Evolutionary conservation across 2,797 vertebrate species (phyloP), one percentile per base, ranked within the genome.

Genomic region (Acipenser ruthenus): DNA sequence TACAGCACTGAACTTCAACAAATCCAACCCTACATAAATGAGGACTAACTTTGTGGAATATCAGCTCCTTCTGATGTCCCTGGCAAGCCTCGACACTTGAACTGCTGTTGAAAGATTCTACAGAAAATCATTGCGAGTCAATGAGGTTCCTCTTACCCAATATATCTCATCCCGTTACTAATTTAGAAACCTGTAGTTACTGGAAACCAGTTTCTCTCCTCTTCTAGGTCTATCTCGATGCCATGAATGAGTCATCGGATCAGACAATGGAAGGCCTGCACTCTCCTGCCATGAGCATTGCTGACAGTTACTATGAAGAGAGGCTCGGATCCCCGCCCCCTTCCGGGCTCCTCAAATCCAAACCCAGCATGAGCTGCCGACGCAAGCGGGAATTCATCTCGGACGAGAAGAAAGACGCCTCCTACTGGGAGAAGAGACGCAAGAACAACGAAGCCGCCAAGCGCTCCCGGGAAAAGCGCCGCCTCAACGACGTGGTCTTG

Each of bases 391-490:
- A 93, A 82, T 93, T 93, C 71, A 93, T 92, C 68, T 90, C 91
- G 0, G 90, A 91, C 10, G 89, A 92, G 72, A 93, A 93, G 78
- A 93, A 93, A 71, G 91, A 93, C 0, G 91, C 88, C 59, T 90
- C 80, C 70, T 93, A 93, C 72, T 93, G 91, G 91, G 91, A 93
- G 74, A 93, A 93, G 76, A 86, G 91, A 0, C 90, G 91, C 71
- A 93, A 93, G 82, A 93, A 93, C 86, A 93, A 93, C 0, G 91
- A 93, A 77, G 92, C 92, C 0, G 92, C 92, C 67, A 93, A 93
- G 70, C 87, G 92, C 13, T 93, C 91, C 4, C 79, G 92, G 23
- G 91, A 93, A 78, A 93, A 93, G 74, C 81, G 91, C 0, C 84
- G 91, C 50, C 83, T 88, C 68, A 91, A 92, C 49, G 92, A 93